Percentiles rank a stretch among this genome's conserved stretches.
Conservation (phyloP, 92 coral and sea anemone genomes). For the Zoanthus sociatus region DNA sequence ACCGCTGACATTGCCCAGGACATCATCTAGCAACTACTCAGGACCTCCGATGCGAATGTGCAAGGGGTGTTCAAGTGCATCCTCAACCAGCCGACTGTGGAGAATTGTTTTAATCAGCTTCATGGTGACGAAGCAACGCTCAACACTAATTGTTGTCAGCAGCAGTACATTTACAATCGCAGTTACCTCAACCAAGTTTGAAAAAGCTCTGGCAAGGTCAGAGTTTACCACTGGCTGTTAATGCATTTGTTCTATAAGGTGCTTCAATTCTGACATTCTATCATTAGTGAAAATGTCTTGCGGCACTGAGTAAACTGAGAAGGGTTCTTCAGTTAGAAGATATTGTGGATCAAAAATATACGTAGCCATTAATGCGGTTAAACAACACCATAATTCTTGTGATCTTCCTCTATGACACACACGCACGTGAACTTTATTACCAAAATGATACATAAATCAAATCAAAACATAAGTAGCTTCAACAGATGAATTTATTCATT, state of each 20-base stretch:
- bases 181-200: not conserved
- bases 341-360: conserved; percentile 34
- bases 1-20: too few relatives aligned
- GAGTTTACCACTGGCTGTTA: not conserved
- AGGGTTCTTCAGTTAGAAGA: conserved; percentile 37
- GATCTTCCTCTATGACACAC: too few relatives aligned
- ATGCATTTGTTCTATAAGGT: conserved; percentile 27
- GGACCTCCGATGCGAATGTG: too few relatives aligned
- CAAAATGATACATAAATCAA: too few relatives aligned
- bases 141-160: not conserved
- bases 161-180: not conserved
- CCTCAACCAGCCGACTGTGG: too few relatives aligned
- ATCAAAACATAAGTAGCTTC: too few relatives aligned
- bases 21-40: too few relatives aligned
- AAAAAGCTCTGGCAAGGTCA: conserved; percentile 12
- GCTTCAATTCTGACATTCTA: conserved; percentile 35
- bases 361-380: not conserved
- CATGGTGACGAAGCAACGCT: not conserved
- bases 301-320: conserved; percentile 25
- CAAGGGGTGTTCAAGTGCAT: too few relatives aligned
- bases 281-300: conserved; percentile 38
- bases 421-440: too few relatives aligned
- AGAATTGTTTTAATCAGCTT: too few relatives aligned
- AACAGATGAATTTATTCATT: too few relatives aligned
- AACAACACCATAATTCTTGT: too few relatives aligned